These are phyloP conservation scores for Halisarca cf. caerulea DNA, from an alignment of 37 sponge, comb jelly and placozoan genomes.

Conservation along the genomic window DNA sequence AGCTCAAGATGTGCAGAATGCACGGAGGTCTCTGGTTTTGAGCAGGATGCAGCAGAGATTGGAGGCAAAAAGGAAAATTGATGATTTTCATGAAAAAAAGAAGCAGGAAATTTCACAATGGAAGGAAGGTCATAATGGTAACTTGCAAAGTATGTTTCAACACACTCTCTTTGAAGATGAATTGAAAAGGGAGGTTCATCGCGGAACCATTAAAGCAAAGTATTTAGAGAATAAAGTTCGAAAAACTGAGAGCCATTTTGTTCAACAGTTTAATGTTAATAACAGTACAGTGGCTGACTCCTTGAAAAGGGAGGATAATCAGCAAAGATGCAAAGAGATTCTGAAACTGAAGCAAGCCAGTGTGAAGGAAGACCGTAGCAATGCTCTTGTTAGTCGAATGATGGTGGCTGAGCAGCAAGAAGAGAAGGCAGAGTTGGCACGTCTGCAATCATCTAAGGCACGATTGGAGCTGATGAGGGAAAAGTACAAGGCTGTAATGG, in stretches of 20 bases:
- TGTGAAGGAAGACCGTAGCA: background rate
- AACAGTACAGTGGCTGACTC: conserved; percentile 24
- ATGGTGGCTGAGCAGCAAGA: background rate
- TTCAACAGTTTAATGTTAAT: conserved; percentile 34
- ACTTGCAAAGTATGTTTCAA: background rate
- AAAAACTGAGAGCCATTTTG: conserved; percentile 37
- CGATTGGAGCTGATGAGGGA: background rate
- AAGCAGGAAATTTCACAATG: conserved; percentile 36
- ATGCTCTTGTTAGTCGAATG: background rate
- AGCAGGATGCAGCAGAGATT: conserved; percentile 28
- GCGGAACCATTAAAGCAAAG: background rate
- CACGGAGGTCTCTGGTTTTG: conserved; percentile 31
- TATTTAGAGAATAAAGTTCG: background rate
- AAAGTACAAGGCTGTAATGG: background rate
- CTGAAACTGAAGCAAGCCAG: background rate
- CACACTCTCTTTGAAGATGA: background rate
- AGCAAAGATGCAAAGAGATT: background rate
- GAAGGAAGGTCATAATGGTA: conserved; percentile 32
- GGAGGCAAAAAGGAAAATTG: conserved; percentile 24
- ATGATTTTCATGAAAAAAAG: conserved; percentile 24
- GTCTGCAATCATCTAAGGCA: background rate
- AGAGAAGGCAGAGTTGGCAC: conserved; percentile 3
- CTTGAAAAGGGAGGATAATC: conserved; percentile 36
- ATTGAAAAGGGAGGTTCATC: background rate
- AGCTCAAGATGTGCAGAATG: conserved; percentile 7